These are phyloP conservation scores for Cetonia aurata DNA, from an alignment of 2,888 invertebrate genomes.

Conservation along the genomic window DNA sequence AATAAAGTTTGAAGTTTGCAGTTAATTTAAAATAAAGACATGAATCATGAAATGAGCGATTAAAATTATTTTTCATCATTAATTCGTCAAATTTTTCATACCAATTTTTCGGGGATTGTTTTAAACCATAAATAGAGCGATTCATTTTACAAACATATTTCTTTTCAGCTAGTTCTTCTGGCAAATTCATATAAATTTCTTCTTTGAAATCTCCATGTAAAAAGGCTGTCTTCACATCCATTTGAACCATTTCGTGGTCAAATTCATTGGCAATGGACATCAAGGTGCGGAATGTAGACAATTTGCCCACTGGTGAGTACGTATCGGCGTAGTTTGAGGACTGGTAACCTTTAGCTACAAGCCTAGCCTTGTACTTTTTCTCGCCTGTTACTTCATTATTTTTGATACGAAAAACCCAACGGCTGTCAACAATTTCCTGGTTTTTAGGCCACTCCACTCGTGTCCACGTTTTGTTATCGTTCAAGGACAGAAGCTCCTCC, in stretches of 20 bases:
- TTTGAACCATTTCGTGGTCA: constrained; percentile 11
- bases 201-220: not conserved
- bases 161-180: constrained; percentile 1
- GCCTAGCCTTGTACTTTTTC: constrained; percentile 5
- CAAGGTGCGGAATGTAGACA: constrained; percentile 7
- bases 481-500: constrained; percentile 11
- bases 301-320: constrained; percentile 7
- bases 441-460: not conserved
- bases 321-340: not conserved
- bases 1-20: not conserved
- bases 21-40: constrained; percentile 1
- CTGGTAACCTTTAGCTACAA: constrained; percentile 3
- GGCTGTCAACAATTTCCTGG: constrained; percentile 6
- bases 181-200: constrained; percentile 4
- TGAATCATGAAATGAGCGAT: constrained; percentile 6
- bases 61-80: not conserved
- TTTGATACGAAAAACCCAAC: constrained; percentile 13
- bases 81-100: not conserved
- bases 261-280: constrained; percentile 11
- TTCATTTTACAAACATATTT: constrained; percentile 5
- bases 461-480: constrained; percentile 2
- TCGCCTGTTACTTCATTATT: constrained; percentile 6
- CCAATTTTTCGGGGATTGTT: too few relatives aligned
- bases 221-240: constrained; percentile 13
- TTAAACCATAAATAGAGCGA: too few relatives aligned